Conservation (phyloP, 2,888 invertebrate species). For the Conistra vaccinii region DNA sequence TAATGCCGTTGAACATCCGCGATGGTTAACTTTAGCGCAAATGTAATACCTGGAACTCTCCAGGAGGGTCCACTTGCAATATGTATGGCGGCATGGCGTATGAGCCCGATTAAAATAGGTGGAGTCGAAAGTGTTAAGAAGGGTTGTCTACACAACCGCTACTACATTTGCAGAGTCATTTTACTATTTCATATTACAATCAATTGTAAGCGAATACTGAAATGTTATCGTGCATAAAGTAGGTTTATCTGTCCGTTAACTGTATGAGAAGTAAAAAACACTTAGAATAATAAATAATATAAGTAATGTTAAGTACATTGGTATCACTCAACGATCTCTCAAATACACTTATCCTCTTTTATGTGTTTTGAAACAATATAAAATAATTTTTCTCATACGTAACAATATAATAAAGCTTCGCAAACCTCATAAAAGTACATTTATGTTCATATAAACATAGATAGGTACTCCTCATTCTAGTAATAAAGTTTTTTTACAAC, state of each 20-base stretch:
- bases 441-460: constrained; percentile 67
- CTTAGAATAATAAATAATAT: constrained; percentile 23
- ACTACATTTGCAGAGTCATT: background rate
- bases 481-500: constrained; percentile 67
- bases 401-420: constrained; percentile 63
- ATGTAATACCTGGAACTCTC: too few species aligned
- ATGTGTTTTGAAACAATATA: constrained; percentile 62
- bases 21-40: too few species aligned
- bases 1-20: too few species aligned
- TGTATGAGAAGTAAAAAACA: background rate
- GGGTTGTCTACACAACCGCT: background rate
- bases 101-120: too few species aligned
- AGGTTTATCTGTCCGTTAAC: background rate
- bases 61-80: too few species aligned
- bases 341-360: constrained; percentile 53
- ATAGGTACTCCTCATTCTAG: constrained; percentile 59
- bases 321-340: constrained; percentile 56
- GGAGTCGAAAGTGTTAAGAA: background rate
- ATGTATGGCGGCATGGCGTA: too few species aligned
- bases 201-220: background rate
- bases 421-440: constrained; percentile 62
- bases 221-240: background rate
- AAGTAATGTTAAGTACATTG: constrained; percentile 37
- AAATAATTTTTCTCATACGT: constrained; percentile 57
- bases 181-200: background rate